Base-by-base conservation (phyloP, 2,113 vertebrate species). In the Axis porcinus region DNA sequence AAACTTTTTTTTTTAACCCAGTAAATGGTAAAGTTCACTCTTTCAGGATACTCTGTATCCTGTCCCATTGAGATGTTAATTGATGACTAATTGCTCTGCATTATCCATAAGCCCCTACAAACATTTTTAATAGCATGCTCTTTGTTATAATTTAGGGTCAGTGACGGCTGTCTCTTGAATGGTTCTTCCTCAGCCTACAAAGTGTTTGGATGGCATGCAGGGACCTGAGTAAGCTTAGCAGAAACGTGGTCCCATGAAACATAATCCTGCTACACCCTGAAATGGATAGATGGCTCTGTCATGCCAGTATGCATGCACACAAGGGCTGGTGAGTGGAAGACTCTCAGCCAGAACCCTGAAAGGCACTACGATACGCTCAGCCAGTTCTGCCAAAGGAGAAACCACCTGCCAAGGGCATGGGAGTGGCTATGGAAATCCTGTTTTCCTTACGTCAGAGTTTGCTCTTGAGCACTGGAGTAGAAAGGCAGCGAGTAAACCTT, bases 71-170 rank as follows among this genome's bases (percentile, higher is more conserved):
- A 87, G 64, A 96, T 86, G 79, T 25, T 96, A 97, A 89, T 91
- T 97, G 98, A 95, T 97, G 83, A 92, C 95, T 98, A 98, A 98
- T 98, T 97, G 87, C 79, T 95, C 55, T 62, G 74, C 91, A 97
- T 98, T 97, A 97, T 86, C 91, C 45, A 45, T 97, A 97, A 97
- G 93, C 93, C 64, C 9, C 84, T 96, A 97, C 86, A 98, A 97
- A 97, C 97, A 97, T 78, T 95, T 91, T 95, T 96, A 98, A 98
- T 97, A 93, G 83, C 88, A 81, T 85, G 83, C 64, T 97, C 91
- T 98, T 98, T 96, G 95, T 97, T 96, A 40, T 95, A 94, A 97
- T 97, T 98, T 95, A 96, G 96, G 89, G 92, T 81, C 95, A 98
- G 85, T 85, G 89, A 94, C 87, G 97, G 76, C 86, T 52, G 5